Evolutionary conservation across 2,888 invertebrate species (phyloP).

Genomic region (Hyposoter didymator): DNA sequence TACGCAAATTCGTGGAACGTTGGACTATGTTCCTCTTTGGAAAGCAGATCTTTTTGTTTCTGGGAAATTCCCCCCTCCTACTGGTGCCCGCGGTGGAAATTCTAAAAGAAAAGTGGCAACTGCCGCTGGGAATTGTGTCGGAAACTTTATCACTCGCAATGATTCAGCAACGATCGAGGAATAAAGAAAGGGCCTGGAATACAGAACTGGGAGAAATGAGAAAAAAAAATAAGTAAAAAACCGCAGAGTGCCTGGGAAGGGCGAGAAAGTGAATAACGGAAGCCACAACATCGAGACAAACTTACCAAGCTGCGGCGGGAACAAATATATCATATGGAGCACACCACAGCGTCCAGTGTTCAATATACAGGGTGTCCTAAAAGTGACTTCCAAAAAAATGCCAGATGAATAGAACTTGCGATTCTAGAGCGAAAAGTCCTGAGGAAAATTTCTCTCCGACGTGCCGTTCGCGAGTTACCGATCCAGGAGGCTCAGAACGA

Average conservation of each 20-base stretch:
- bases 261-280: conserved; percentile 50
- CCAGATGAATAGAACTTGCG: background rate
- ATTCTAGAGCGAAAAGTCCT: background rate
- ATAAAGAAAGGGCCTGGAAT: conserved; percentile 5
- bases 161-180: background rate
- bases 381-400: background rate
- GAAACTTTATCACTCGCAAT: background rate
- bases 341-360: conserved; percentile 2
- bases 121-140: background rate
- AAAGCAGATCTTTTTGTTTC: background rate
- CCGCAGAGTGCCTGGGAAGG: conserved; percentile 12
- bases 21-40: no score
- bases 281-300: conserved; percentile 33
- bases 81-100: no score
- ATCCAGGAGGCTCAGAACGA: background rate
- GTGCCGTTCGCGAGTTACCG: background rate
- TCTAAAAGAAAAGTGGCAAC: background rate
- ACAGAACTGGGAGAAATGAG: background rate
- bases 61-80: no score
- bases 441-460: background rate
- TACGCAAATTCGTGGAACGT: no score
- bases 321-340: conserved; percentile 38
- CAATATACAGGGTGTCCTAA: conserved; percentile 5
- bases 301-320: conserved; percentile 25
- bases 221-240: conserved; percentile 13